Conservation (phyloP, 2,113 vertebrate genomes). For the Colius striatus region DNA sequence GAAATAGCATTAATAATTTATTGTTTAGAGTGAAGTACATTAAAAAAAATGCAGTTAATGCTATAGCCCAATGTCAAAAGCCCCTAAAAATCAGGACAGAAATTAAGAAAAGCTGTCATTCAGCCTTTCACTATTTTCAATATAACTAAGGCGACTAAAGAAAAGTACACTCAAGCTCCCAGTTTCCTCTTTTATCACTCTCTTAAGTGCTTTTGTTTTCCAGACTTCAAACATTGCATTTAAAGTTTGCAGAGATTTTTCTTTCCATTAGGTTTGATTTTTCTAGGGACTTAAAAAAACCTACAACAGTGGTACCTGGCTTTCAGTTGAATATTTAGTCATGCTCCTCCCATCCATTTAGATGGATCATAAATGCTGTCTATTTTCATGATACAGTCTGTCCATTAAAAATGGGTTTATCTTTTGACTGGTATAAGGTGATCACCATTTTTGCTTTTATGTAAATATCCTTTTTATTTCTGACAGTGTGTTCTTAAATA, state of each 20-base stretch:
- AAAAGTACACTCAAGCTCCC: not conserved
- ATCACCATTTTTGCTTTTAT: not conserved
- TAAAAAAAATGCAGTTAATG: not conserved
- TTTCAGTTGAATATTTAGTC: not conserved
- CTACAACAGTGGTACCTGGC: not conserved
- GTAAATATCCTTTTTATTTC: not conserved
- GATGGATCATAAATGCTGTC: not conserved
- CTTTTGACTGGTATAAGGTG: not conserved
- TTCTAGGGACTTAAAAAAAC: not conserved
- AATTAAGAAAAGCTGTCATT: constrained; percentile 5
- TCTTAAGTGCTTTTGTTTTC: not conserved
- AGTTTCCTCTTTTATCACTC: not conserved
- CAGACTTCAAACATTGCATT: not conserved
- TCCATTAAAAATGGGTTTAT: not conserved
- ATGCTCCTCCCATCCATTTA: not conserved
- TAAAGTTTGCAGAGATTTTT: not conserved
- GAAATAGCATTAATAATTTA: not conserved
- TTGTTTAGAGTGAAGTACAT: not conserved
- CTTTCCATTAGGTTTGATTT: not conserved
- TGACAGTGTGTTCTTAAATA: not conserved
- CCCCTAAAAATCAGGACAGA: not conserved
- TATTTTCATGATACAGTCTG: not conserved
- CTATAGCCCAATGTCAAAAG: not conserved
- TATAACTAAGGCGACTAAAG: not conserved
- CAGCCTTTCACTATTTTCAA: not conserved